Base-by-base conservation (phyloP, 2,797 vertebrate species). In the Acestrorhynchus altus region DNA sequence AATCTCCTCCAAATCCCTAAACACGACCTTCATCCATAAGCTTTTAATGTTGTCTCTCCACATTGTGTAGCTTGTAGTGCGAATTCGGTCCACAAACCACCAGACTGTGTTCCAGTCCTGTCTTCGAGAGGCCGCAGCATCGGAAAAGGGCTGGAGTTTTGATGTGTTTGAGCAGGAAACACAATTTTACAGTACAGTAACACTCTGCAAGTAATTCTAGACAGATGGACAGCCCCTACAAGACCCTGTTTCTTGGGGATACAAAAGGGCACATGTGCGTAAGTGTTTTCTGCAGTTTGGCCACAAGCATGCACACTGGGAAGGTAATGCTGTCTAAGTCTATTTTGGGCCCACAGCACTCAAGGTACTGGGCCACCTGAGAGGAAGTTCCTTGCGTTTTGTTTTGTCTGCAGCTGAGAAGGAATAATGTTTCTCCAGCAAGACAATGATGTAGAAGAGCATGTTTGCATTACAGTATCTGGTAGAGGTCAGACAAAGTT, bases 1-100 rank as follows among this genome's bases (percentile, higher is more conserved):
- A 16, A 68, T n/a, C 24, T 35, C 46, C 44, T 39, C 26, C 46
- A 12, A 51, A 69, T 52, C 46, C 47, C 66, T 46, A 69, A 69
- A 69, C 47, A 39, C 8, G 46, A 26, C 66, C 46, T 69, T 31
- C 46, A 20, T 51, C 6, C 46, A 35, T 20, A 20, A 69, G 46
- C 9, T 47, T 52, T 69, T 51, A 69, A 31, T n/a, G 26, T 12
- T 24, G 46, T 51, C 66, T 35, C 16, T 35, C 66, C 18, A 6
- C 47, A 10, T 51, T 49, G 26, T 69, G 46, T 18, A 13, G 46
- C 31, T 10, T 15, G 46, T n/a, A 28, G 24, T 12, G 40, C 8
- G n/a, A 3, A 16, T n/a, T 39, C 40, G 9, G 1, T 40, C 42
- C 5, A 56, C n/a, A n/a, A n/a, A n/a, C n/a, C n/a, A n/a, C n/a